phyloP scores from a whole-genome alignment of 2,113 vertebrate species.

The Labeo rohita region DNA sequence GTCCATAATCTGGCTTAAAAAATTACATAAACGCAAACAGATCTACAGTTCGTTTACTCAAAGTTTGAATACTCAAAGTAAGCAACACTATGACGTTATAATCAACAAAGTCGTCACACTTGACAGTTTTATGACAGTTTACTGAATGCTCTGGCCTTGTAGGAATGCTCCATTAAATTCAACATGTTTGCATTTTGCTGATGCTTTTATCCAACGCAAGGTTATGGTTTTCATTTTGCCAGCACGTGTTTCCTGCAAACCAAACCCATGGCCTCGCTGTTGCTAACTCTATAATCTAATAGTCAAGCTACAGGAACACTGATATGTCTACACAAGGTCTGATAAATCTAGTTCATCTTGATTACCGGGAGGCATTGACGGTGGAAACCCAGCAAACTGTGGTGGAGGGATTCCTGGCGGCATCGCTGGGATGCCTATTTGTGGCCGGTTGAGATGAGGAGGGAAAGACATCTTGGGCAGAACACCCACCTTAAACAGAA shows the following conservation, averaged over 20 bases:
- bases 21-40: too few species aligned
- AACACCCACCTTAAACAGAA: constrained; percentile 76
- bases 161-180: too few species aligned
- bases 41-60: too few species aligned
- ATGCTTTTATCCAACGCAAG: neutral
- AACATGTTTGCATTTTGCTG: neutral
- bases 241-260: neutral
- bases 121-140: too few species aligned
- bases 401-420: constrained; percentile 94
- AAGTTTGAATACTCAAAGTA: neutral
- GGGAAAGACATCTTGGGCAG: constrained; percentile 90
- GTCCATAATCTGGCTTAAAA: neutral
- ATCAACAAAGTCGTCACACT: neutral
- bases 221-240: neutral
- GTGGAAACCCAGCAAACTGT: constrained; percentile 92
- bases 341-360: neutral
- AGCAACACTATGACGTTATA: neutral
- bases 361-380: constrained; percentile 88
- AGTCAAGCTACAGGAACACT: neutral
- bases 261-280: neutral
- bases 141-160: neutral
- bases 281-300: neutral
- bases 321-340: neutral
- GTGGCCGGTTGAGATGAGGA: constrained; percentile 95
- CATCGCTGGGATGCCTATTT: constrained; percentile 88